Evolutionary conservation across 2,797 vertebrate species (phyloP).

Genomic region (Chloroceryle amazona): DNA sequence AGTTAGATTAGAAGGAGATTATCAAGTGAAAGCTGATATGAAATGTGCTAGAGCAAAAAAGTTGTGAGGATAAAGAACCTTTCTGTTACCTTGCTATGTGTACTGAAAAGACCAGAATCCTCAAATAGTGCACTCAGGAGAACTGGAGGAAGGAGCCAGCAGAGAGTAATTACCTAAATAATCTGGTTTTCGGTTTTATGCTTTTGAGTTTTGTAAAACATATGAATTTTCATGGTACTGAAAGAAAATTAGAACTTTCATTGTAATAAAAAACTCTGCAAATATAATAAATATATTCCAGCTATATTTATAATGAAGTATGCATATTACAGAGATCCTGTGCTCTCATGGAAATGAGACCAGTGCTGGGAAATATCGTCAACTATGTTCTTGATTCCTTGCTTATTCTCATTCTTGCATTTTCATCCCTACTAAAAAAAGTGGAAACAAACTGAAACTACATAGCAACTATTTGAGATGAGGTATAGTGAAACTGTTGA

Average conservation of each 20-base stretch:
- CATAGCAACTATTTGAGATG: background rate
- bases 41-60: background rate
- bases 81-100: background rate
- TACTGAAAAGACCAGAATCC: background rate
- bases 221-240: background rate
- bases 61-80: background rate
- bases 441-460: background rate
- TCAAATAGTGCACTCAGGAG: background rate
- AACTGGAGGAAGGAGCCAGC: background rate
- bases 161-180: background rate
- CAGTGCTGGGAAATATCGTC: background rate
- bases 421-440: slow-evolving; percentile 13
- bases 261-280: background rate
- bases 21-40: background rate
- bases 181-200: background rate
- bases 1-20: background rate
- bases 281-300: background rate
- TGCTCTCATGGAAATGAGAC: background rate
- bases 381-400: background rate
- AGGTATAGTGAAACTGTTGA: background rate
- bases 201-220: background rate
- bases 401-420: background rate
- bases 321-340: background rate
- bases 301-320: background rate
- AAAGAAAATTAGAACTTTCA: background rate